A percentile compares a stretch with the other conserved stretches of the same genome.
These are phyloP conservation scores for Heliothis subflexa DNA, from an alignment of 1,140 invertebrate species.

Conservation along the genomic window DNA sequence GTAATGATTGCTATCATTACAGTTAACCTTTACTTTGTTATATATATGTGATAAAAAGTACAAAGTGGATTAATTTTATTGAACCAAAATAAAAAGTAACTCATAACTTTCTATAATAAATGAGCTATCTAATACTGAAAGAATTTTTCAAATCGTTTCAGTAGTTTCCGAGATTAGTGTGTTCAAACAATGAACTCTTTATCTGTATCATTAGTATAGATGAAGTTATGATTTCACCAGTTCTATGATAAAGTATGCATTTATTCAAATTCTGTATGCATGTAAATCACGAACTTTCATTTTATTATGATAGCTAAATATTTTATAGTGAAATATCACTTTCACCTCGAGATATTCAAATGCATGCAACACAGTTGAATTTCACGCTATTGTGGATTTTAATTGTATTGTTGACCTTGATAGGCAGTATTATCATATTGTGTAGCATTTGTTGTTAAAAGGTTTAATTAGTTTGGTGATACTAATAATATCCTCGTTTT, in stretches of 20 bases:
- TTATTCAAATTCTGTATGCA: no score
- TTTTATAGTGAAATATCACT: slow-evolving; percentile 20
- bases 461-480: no score
- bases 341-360: not conserved
- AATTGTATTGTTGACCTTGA: slow-evolving; percentile 3
- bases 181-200: no score
- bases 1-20: no score
- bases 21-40: no score
- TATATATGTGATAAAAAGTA: not conserved
- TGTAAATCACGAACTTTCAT: slow-evolving; percentile 4
- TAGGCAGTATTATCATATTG: not conserved
- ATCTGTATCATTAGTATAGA: not conserved
- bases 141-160: no score
- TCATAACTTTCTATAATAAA: not conserved
- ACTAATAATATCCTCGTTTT: no score
- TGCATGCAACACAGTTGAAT: slow-evolving; percentile 10
- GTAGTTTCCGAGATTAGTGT: no score
- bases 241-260: not conserved
- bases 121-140: not conserved
- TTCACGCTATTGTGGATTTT: slow-evolving; percentile 22
- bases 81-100: not conserved
- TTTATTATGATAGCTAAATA: not conserved
- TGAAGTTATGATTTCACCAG: not conserved
- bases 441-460: not conserved
- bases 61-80: not conserved